Percentiles rank a stretch among this genome's conserved stretches.
These are phyloP conservation scores for Timema cristinae DNA, from an alignment of 2,888 invertebrate genomes.

Conservation along the genomic window DNA sequence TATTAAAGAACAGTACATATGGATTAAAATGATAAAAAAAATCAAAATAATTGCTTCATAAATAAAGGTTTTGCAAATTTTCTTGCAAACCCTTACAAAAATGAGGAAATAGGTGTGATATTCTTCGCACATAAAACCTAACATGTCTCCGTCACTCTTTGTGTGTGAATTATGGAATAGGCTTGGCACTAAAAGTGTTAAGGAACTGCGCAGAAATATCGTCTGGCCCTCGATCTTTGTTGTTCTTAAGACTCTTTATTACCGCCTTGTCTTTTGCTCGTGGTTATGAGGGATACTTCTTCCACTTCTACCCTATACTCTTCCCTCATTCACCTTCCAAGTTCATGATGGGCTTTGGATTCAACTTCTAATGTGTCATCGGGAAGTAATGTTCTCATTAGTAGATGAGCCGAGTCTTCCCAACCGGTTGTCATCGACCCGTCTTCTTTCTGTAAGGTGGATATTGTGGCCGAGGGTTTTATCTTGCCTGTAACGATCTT, in stretches of 20 bases:
- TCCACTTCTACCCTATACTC: neutral
- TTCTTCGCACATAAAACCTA: too few relatives aligned
- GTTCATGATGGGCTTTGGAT: neutral
- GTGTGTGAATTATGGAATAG: too few relatives aligned
- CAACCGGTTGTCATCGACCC: neutral
- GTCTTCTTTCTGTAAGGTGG: neutral
- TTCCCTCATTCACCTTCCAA: neutral
- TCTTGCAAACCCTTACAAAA: too few relatives aligned
- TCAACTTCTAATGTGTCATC: neutral
- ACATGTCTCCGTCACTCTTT: too few relatives aligned
- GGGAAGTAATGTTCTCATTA: neutral
- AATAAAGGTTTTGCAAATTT: too few relatives aligned
- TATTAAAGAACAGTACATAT: too few relatives aligned
- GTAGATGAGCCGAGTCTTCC: neutral
- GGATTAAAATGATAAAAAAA: too few relatives aligned
- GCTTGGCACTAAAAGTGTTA: neutral
- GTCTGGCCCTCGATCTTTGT: conserved; percentile 9
- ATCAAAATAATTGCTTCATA: too few relatives aligned
- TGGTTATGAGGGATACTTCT: neutral
- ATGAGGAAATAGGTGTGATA: too few relatives aligned
- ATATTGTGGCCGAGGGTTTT: neutral
- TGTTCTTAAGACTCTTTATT: neutral
- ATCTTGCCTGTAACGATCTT: neutral
- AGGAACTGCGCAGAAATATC: neutral
- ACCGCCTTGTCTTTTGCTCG: neutral